Evolutionary conservation across 1,140 invertebrate genomes (phyloP).

Genomic region (Orchesella cincta): DNA sequence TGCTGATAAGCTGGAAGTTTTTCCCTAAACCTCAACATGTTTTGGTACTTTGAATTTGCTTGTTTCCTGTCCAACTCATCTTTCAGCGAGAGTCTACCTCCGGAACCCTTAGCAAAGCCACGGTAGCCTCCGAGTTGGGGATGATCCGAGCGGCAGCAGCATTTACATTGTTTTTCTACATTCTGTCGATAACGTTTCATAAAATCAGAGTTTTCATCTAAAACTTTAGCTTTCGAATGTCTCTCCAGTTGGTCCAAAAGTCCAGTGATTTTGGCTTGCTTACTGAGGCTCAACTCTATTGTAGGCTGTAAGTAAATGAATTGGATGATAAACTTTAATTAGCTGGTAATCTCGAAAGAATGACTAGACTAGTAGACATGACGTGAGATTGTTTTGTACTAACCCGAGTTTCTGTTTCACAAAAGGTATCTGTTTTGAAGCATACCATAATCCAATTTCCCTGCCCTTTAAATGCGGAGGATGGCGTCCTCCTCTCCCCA

Average conservation of each 20-base stretch:
- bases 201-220: conserved; percentile 1
- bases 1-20: conserved; percentile 54
- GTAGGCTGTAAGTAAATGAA: neutral
- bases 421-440: too few species aligned
- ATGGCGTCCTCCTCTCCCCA: conserved; percentile 13
- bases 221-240: neutral
- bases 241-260: neutral
- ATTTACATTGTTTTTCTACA: neutral
- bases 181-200: conserved; percentile 4
- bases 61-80: conserved; percentile 50
- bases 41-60: conserved; percentile 47
- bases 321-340: too few species aligned
- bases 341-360: too few species aligned
- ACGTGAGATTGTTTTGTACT: too few species aligned
- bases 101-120: conserved; percentile 35
- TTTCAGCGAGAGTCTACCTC: conserved; percentile 50
- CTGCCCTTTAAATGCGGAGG: conserved; percentile 39
- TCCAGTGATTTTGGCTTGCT: neutral
- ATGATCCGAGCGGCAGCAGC: conserved; percentile 12
- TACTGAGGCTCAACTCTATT: neutral
- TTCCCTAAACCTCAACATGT: conserved; percentile 52
- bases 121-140: neutral
- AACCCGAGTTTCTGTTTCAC: too few species aligned
- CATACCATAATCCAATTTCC: conserved; percentile 45
- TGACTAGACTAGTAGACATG: too few species aligned